Base-by-base conservation (phyloP, 2,113 vertebrate species). In the Pelodiscus sinensis region DNA sequence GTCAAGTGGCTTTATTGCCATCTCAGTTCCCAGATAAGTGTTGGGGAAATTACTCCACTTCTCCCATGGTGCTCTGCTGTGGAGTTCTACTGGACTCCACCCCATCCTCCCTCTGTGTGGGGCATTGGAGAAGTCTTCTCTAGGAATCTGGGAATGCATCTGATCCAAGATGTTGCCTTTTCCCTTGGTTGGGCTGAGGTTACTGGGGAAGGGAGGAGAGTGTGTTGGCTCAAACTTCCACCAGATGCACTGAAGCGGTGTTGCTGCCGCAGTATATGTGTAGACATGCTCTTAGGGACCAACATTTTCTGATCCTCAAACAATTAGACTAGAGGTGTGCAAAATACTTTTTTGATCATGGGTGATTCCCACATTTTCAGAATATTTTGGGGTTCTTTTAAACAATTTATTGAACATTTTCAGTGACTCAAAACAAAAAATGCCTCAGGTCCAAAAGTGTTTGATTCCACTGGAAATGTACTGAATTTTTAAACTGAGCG, bases 191-290 rank as follows among this genome's bases (percentile, higher is more conserved):
- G 4, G 29, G n/a, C 68, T 71, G 68, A 71, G 16, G 44, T 44
- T 44, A 35, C 35, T 71, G 16, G n/a, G 68, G 31, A 71, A 71
- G n/a, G 65, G 15, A 71, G 29, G 16, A 68, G 29, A 35, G 4
- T 21, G 8, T 19, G 68, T 4, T 35, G 68, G n/a, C 68, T 71
- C 31, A 71, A 35, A 35, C 16, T 25, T 29, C 27, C 58, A 29
- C 58, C 58, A 58, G 57, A 58, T 58, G 56, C 14, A 57, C 56
- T 24, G 9, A 19, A 57, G 56, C 8, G 21, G 57, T 58, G 18
- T 8, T 3, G 9, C 22, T 60, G 25, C 3, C 12, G 58, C 1
- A 3, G 25, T 29, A 6, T 44, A 44, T 13, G 21, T 7, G 2
- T 16, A 65, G 14, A n/a, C 14, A 65, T 18, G 14, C 29, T 8